Base-by-base conservation (phyloP, 2,113 vertebrate genomes). In the Dicentrarchus labrax region DNA sequence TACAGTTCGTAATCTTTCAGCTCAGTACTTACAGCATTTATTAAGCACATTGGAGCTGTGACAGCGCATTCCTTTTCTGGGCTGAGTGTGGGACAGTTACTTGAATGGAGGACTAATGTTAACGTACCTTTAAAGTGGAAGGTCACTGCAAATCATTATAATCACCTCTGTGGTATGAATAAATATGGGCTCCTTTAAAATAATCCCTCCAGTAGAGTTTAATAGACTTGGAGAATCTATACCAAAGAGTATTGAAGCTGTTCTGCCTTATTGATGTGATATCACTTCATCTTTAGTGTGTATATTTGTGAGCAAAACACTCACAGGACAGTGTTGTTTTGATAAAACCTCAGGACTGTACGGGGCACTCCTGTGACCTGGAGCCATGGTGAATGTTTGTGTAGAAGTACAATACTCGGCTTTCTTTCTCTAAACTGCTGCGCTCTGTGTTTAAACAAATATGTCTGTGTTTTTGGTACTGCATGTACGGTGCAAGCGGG, bases 341-440 rank as follows among this genome's bases (percentile, higher is more conserved):
- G 79, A 67, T 72, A 64, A 72, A 62, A 69, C 66, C 19, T 66
- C 36, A 57, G 60, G 24, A 70, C 15, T 53, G 16, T 22, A 8
- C 13, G 36, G 59, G 57, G 19, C 53, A 54, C 61, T 82, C 30
- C 36, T 64, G 59, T 61, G 84, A 82, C 76, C 48, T 50, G 21
- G 50, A 80, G 60, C 80, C 77, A 82, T 43, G 39, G 43, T 47
- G 78, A 56, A 48, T 86, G 66, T 84, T 91, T 90, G 24, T 78
- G 60, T 69, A 84, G 78, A 78, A 89, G 72, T 78, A 81, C 76
- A 93, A 89, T 90, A 77, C 74, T 64, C 71, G 80, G 71, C 73
- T 85, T 87, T 90, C 86, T 88, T 82, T 89, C 62, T 70, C 60
- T 53, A 57, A 82, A 77, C 79, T 68, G 73, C 83, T 71, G 61